Evolutionary conservation across 2,113 vertebrate genomes (phyloP).

Genomic region (Ceyx melanurus): DNA sequence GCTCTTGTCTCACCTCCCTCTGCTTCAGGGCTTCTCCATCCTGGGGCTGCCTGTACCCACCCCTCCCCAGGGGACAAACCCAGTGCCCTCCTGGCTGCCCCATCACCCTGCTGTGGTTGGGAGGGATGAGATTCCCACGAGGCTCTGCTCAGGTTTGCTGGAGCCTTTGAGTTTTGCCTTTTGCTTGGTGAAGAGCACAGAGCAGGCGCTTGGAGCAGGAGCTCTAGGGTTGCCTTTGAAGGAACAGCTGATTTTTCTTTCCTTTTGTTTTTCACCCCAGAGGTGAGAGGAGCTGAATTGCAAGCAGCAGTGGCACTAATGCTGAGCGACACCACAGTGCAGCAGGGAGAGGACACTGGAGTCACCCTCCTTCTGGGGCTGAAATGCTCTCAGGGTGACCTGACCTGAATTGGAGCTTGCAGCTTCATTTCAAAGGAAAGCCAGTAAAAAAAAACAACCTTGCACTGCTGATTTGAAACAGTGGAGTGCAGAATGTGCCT

Average conservation of each 20-base stretch:
- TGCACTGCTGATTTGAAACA: background rate
- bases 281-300: background rate
- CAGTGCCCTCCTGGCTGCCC: rapidly evolving
- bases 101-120: rapidly evolving
- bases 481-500: background rate
- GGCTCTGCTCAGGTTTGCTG: rapidly evolving
- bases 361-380: background rate
- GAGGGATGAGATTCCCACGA: rapidly evolving
- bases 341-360: background rate
- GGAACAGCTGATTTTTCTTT: background rate
- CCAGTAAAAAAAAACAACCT: background rate
- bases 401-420: background rate
- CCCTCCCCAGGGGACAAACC: rapidly evolving
- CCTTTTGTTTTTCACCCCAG: background rate
- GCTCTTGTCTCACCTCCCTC: background rate
- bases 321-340: rapidly evolving
- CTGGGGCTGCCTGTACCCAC: background rate
- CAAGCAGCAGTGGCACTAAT: background rate
- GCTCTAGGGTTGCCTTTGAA: background rate
- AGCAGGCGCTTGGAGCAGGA: background rate
- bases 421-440: background rate
- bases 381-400: background rate
- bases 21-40: background rate
- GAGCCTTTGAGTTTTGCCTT: background rate
- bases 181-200: background rate